phyloP scores from a whole-genome alignment of 2,797 vertebrate species.

The Leucoraja ocellata region DNA sequence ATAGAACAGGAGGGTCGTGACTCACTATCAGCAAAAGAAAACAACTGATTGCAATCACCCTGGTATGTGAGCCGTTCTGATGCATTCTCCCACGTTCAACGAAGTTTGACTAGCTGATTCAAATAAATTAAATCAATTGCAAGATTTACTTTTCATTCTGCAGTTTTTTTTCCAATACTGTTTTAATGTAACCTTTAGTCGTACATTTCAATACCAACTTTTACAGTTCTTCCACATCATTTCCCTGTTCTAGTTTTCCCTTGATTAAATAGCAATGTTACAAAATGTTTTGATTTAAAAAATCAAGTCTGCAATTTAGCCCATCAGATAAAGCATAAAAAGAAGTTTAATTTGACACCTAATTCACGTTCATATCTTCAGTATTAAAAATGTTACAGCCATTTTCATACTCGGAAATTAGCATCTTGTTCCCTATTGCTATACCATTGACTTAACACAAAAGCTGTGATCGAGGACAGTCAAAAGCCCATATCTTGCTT shows the following conservation, averaged over 20 bases:
- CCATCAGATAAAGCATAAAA: too few relatives aligned
- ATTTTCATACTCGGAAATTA: too few relatives aligned
- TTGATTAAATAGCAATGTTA: too few relatives aligned
- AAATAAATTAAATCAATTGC: constrained; percentile 4
- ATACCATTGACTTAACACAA: too few relatives aligned
- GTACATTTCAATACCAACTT: neutral
- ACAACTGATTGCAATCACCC: neutral
- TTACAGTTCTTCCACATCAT: neutral
- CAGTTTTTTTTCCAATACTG: neutral
- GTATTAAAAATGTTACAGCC: too few relatives aligned
- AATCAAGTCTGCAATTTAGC: too few relatives aligned
- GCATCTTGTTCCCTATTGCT: too few relatives aligned
- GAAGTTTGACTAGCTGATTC: neutral
- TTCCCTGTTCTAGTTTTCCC: neutral
- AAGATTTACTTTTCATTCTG: neutral
- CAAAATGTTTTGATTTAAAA: too few relatives aligned
- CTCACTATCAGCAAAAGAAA: neutral
- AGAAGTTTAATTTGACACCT: too few relatives aligned
- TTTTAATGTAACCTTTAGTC: neutral
- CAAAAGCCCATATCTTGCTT: too few relatives aligned
- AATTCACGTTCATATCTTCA: too few relatives aligned
- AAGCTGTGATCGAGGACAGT: too few relatives aligned
- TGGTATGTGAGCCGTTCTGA: neutral
- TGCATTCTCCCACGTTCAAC: neutral
- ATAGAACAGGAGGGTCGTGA: neutral